Evolutionary conservation across 2,888 invertebrate genomes (phyloP), one percentile per base, ranked within the genome.

Genomic region (Cyrtodaria siliqua): DNA sequence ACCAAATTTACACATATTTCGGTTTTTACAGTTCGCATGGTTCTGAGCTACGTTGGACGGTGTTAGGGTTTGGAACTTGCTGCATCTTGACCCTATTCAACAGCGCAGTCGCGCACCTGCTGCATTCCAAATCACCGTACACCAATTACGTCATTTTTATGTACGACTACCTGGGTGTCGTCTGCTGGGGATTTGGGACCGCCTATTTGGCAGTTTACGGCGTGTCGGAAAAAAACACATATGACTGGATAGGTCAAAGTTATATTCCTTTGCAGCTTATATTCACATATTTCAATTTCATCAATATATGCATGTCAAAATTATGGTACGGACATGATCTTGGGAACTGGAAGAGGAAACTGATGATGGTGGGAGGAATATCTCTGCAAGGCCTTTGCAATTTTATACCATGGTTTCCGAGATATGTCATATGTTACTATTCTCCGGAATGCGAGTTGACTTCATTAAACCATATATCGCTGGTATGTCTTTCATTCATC

Each of bases 121-220:
- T 85, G 9, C 85, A 85, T 66, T 85, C 83, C 24, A 80, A 75
- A 20, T 82, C 83, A 9, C 49, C 74, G 9, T 62, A 71, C 42
- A 63, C 64, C 0, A 82, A 85, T 56, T 85, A 79, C 49, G 27
- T 72, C 23, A 67, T 82, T 2, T 85, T 85, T 59, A 73, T 85
- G 82, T 75, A 76, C 24, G 85, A 85, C 53, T 85, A 85, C 57
- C 60, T 83, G 20, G 85, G 85, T 2, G 83, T 79, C 1, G 73
- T 76, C 9, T 47, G 74, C 33, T 85, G 82, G 63, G 75, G 80
- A 1, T 85, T 70, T n/a, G 85, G 82, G 1, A 76, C 82, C 0
- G 76, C 83, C 0, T 70, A 81, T 12, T 62, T 82, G 20, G 80
- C 83, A 0, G 56, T 82, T 27, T 85, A 83, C 38, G 75, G 82